These are phyloP conservation scores for Caenorhabditis latens DNA, from an alignment of 1,140 invertebrate genomes.

Conservation along the genomic window DNA sequence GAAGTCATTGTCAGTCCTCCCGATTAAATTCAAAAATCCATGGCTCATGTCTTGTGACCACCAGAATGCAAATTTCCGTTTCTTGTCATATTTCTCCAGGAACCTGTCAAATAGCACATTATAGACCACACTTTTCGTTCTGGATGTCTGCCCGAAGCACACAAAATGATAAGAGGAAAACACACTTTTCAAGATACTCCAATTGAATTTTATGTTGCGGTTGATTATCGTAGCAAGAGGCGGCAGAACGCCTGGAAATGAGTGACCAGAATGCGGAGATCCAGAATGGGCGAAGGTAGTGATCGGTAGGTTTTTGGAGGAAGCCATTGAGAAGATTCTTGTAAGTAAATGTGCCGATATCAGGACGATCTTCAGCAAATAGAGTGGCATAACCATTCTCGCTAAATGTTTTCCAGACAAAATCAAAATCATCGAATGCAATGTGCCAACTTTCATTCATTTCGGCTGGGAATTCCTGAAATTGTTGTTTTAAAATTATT, in stretches of 20 bases:
- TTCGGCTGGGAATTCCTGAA: slow-evolving; percentile 78
- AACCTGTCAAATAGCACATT: slow-evolving; percentile 61
- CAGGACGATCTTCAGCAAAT: slow-evolving; percentile 71
- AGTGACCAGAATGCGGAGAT: slow-evolving; percentile 61
- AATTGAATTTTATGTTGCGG: slow-evolving; percentile 64
- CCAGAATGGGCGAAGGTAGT: slow-evolving; percentile 64
- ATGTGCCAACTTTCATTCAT: slow-evolving; percentile 70
- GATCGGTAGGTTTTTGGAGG: slow-evolving; percentile 63
- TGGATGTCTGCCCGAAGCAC: too few species aligned
- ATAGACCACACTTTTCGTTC: slow-evolving; percentile 21
- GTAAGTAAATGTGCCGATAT: slow-evolving; percentile 78
- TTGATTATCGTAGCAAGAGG: slow-evolving; percentile 70
- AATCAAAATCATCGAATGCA: slow-evolving; percentile 83
- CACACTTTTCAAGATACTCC: slow-evolving; percentile 56
- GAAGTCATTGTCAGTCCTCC: slow-evolving; percentile 67
- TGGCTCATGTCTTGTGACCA: slow-evolving; percentile 72
- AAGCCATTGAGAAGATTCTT: slow-evolving; percentile 66
- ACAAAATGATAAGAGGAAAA: slow-evolving; percentile 24
- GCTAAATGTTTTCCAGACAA: slow-evolving; percentile 85
- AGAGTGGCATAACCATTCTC: slow-evolving; percentile 67
- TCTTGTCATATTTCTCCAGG: slow-evolving; percentile 64
- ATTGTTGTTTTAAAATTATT: slow-evolving; percentile 2
- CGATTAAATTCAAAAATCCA: slow-evolving; percentile 72
- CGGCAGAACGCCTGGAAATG: slow-evolving; percentile 54
- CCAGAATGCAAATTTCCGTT: slow-evolving; percentile 70